Base-by-base conservation (phyloP, 2,113 vertebrate genomes). In the Candoia aspera region DNA sequence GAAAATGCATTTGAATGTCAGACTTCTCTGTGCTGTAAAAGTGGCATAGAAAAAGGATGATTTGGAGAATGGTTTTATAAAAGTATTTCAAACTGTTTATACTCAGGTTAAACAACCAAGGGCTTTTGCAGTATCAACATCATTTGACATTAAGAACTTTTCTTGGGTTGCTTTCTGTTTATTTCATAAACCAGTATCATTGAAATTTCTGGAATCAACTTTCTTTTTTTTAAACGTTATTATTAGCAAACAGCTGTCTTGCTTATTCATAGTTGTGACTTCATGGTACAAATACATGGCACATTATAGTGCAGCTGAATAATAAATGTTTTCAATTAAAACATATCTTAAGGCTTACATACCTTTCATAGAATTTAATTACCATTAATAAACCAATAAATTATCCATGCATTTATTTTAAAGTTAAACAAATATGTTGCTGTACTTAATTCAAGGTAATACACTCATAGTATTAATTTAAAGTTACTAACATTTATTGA, bases 211-310 rank as follows among this genome's bases (percentile, higher is more conserved):
- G 88, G 84, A 53, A 60, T 46, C 85, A 94, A 29, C 42, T 90
- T 84, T 29, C 23, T 64, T 64, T 19, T 26, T 85, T 62, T 90
- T 42, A 3, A 54, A 84, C 26, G 37, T 89, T 94, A 94, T 93
- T 94, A 93, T 96, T 96, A 96, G 93, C 68, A 96, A 92, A 62
- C 87, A 95, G 94, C 90, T 96, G 93, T 94, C 95, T 87, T 68
- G 90, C 91, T 95, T 93, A 4, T 3, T 62, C 57, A 60, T 93
- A 87, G 23, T 91, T 94, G 46, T 95, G 94, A 92, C 55, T 93
- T 94, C 88, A 93, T 91, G 90, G 95, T 93, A 42, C n/a, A n/a
- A n/a, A n/a, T n/a, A n/a, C 88, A 93, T 91, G 90, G 95, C 92
- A 42, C 53, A 94, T 57, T 93, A 88, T 91, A 93, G 33, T 17